These are phyloP conservation scores for Melitaea cinxia DNA, from an alignment of 1,140 invertebrate genomes.

Conservation along the genomic window DNA sequence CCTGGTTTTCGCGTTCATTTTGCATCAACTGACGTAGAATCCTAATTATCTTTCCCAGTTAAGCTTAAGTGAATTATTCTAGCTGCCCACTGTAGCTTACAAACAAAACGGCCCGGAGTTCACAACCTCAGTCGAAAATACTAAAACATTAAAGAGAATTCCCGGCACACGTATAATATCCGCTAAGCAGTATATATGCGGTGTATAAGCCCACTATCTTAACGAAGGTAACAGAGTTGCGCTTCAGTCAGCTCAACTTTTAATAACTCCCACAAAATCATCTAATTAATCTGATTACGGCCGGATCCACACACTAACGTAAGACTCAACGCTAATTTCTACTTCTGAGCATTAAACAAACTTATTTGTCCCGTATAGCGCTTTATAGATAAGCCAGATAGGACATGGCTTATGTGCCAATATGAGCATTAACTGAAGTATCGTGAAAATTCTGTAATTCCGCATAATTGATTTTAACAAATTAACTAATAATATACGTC, in stretches of 20 bases:
- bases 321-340: conserved; percentile 70
- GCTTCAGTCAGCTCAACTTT: conserved; percentile 78
- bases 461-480: no score
- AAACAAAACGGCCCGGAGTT: conserved; percentile 77
- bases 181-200: conserved; percentile 68
- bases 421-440: conserved; percentile 43
- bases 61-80: conserved; percentile 81
- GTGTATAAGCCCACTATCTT: conserved; percentile 75
- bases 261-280: conserved; percentile 79
- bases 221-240: conserved; percentile 64
- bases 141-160: conserved; percentile 80
- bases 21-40: conserved; percentile 80
- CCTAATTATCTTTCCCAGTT: conserved; percentile 82
- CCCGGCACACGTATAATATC: conserved; percentile 74
- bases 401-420: conserved; percentile 38
- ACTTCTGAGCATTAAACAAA: conserved; percentile 71
- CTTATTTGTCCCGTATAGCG: conserved; percentile 69
- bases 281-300: conserved; percentile 80
- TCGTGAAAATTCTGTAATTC: conserved; percentile 14
- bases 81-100: conserved; percentile 76
- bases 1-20: conserved; percentile 80
- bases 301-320: conserved; percentile 59
- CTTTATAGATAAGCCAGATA: conserved; percentile 59
- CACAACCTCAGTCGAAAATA: conserved; percentile 80
- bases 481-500: no score